Evolutionary conservation across 2,888 invertebrate genomes (phyloP).

Genomic region (Euclidia mi): DNA sequence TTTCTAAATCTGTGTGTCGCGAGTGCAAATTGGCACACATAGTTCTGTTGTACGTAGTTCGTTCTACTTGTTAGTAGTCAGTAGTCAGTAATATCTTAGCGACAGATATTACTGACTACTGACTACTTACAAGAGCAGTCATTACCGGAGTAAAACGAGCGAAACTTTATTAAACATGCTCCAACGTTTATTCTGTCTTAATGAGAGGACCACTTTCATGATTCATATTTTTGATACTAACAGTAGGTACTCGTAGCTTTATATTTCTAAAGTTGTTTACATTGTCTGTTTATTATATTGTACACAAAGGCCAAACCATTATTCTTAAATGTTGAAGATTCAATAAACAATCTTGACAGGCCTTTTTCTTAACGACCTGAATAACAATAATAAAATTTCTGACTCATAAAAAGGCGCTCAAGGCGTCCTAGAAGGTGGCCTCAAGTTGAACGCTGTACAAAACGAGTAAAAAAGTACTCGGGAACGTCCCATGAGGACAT

Average conservation of each 20-base stretch:
- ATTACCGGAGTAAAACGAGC: constrained; percentile 15
- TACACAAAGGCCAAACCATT: not conserved
- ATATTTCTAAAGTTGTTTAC: not conserved
- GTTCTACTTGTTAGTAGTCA: too few species aligned
- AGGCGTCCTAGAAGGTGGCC: constrained; percentile 67
- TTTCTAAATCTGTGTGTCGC: constrained; percentile 2
- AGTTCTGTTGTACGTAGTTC: too few species aligned
- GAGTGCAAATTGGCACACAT: constrained; percentile 10
- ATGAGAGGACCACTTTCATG: not conserved
- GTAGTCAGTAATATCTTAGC: constrained; percentile 17
- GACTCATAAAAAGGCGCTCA: constrained; percentile 74
- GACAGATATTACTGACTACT: constrained; percentile 23
- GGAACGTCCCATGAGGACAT: constrained; percentile 64
- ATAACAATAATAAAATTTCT: constrained; percentile 74
- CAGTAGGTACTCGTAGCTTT: too few species aligned
- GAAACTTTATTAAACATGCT: constrained; percentile 2
- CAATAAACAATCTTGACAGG: constrained; percentile 61
- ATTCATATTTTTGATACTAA: too few species aligned
- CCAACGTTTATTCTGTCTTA: not conserved
- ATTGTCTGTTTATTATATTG: not conserved
- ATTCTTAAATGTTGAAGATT: constrained; percentile 60
- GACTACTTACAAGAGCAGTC: constrained; percentile 3
- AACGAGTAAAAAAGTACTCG: constrained; percentile 65
- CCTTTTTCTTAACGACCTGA: constrained; percentile 62
- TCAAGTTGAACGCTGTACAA: constrained; percentile 65